Percentiles rank a stretch among this genome's conserved stretches.
phyloP scores from a whole-genome alignment of 2,113 vertebrate species.

The Pongo pygmaeus region DNA sequence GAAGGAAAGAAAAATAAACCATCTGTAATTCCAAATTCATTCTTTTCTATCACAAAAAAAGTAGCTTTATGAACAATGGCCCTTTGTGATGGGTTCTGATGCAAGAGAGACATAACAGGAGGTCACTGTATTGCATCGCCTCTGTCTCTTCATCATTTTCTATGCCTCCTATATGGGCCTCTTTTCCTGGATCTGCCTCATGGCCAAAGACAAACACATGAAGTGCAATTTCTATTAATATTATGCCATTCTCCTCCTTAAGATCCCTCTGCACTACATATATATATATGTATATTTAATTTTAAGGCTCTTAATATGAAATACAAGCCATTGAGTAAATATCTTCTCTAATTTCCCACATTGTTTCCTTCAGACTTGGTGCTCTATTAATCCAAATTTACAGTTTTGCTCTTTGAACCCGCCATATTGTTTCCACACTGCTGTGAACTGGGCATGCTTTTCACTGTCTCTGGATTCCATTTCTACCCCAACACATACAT shows the following conservation, averaged over 20 bases:
- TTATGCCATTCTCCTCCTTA: neutral
- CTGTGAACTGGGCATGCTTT: accelerated
- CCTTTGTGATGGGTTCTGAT: constrained; percentile 13
- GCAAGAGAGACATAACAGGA: neutral
- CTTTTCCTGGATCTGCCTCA: neutral
- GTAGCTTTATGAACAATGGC: constrained; percentile 36
- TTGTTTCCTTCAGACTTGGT: neutral
- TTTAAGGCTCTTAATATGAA: neutral
- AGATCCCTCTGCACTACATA: neutral
- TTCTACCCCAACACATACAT: no score
- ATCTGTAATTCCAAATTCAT: constrained; percentile 29
- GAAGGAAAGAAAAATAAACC: constrained; percentile 40
- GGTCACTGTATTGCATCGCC: no score
- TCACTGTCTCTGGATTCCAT: neutral
- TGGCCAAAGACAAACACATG: accelerated
- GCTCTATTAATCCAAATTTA: neutral
- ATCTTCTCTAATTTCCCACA: neutral
- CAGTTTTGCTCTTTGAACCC: accelerated
- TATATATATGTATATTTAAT: neutral
- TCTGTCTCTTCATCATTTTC: neutral
- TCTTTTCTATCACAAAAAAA: constrained; percentile 64
- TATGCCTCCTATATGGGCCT: accelerated
- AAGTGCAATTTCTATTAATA: neutral
- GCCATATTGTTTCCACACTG: accelerated
- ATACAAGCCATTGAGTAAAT: neutral